phyloP scores from a whole-genome alignment of 2,113 vertebrate genomes.

The Corythornis cristatus region DNA sequence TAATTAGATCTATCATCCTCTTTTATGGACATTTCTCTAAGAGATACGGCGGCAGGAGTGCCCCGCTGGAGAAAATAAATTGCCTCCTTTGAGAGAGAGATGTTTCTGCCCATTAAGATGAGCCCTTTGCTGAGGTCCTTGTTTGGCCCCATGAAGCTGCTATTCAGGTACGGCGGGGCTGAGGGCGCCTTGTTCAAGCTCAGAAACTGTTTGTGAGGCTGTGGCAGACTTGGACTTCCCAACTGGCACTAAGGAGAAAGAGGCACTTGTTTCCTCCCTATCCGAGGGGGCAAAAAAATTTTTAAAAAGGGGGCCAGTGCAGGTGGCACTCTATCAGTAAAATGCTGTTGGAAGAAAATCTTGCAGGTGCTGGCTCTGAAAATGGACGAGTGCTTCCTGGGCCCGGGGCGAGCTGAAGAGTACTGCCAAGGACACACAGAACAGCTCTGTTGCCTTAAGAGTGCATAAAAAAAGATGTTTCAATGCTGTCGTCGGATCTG shows the following conservation, averaged over 20 bases:
- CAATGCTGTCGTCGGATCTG: conserved; percentile 81
- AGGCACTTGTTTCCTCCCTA: conserved; percentile 57
- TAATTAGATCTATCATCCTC: neutral
- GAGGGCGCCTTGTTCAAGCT: conserved; percentile 47
- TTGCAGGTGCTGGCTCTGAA: conserved; percentile 77
- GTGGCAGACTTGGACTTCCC: conserved; percentile 62
- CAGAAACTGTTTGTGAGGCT: conserved; percentile 62
- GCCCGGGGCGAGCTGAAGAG: conserved; percentile 51
- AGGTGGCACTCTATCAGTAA: conserved; percentile 75
- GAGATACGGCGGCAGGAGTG: neutral
- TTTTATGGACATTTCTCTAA: conserved; percentile 16
- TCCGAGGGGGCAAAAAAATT: neutral
- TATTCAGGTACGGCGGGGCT: conserved; percentile 64
- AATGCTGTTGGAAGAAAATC: conserved; percentile 65
- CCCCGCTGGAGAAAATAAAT: neutral
- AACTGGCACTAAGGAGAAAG: conserved; percentile 77
- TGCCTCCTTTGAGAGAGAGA: conserved; percentile 45
- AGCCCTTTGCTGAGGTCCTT: conserved; percentile 5
- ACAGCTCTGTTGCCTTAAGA: conserved; percentile 77
- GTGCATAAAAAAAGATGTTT: conserved; percentile 85
- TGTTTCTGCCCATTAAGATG: conserved; percentile 23
- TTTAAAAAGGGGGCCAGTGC: conserved; percentile 42
- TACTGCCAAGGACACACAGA: conserved; percentile 75
- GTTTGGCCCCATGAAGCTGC: conserved; percentile 45
- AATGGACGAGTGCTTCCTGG: conserved; percentile 78